phyloP scores from a whole-genome alignment of 2,797 vertebrate species.

The Mormyrops boulengeri region DNA sequence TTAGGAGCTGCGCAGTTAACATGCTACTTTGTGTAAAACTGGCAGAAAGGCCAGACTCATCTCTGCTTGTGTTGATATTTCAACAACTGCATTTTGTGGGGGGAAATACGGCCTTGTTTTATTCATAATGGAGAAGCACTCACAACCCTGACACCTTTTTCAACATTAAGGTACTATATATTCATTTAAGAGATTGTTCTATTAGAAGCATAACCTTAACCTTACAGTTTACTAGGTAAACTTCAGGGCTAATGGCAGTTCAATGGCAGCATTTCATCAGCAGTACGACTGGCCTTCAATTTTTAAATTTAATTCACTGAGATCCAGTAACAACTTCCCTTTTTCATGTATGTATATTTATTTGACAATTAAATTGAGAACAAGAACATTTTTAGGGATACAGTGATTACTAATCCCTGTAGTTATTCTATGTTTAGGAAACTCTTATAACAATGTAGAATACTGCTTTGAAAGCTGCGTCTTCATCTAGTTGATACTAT shows the following conservation, averaged over 20 bases:
- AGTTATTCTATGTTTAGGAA: background rate
- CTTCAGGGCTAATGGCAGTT: background rate
- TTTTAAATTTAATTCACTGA: background rate
- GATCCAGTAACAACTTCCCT: background rate
- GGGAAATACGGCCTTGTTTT: background rate
- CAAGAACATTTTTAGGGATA: background rate
- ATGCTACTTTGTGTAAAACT: background rate
- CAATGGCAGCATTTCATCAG: background rate
- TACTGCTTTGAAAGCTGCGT: background rate
- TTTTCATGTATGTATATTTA: background rate
- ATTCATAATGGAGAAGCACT: background rate
- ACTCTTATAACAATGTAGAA: background rate
- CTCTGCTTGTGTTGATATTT: background rate
- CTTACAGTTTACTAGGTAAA: background rate
- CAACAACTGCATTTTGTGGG: background rate
- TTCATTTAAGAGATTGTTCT: background rate
- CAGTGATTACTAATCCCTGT: background rate
- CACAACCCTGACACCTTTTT: background rate
- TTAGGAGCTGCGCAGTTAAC: background rate
- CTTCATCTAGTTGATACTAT: background rate
- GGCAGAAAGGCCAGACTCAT: background rate
- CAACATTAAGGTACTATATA: background rate
- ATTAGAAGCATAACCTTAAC: background rate
- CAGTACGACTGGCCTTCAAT: background rate
- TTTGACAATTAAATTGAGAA: background rate